Conservation (phyloP, 2,797 vertebrate species). For the Neosilurus hyrtlii region DNA sequence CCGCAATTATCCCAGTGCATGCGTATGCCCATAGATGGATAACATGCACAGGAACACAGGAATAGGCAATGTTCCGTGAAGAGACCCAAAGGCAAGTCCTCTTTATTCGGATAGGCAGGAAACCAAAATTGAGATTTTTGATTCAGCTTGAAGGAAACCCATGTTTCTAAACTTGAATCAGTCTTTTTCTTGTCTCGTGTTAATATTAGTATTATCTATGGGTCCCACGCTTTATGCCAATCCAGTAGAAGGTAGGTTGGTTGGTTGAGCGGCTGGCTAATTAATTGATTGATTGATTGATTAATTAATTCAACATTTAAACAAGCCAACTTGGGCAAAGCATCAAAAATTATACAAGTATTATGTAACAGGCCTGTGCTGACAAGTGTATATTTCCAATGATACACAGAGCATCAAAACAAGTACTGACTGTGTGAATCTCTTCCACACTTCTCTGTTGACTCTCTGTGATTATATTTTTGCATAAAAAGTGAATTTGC, state of each 20-base stretch:
- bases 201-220: not conserved
- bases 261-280: no score
- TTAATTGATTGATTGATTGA: no score
- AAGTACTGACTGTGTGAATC: slow-evolving; percentile 8
- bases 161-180: not conserved
- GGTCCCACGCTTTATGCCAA: slow-evolving; percentile 20
- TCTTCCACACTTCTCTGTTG: not conserved
- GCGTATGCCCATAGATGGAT: slow-evolving; percentile 51
- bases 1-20: slow-evolving; percentile 52
- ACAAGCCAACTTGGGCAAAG: slow-evolving; percentile 8
- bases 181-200: not conserved
- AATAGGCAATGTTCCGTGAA: slow-evolving; percentile 47
- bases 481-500: not conserved
- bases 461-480: not conserved
- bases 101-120: slow-evolving; percentile 22
- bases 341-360: slow-evolving; percentile 7
- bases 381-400: slow-evolving; percentile 22
- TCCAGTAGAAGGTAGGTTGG: not conserved
- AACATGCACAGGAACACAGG: slow-evolving; percentile 38
- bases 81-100: slow-evolving; percentile 20
- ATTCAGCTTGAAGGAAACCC: not conserved
- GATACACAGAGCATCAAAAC: slow-evolving; percentile 16
- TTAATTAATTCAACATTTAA: no score
- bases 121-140: slow-evolving; percentile 16
- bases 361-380: slow-evolving; percentile 30